Base-by-base conservation (phyloP, 2,888 invertebrate genomes). In the Bugulina stolonifera region DNA sequence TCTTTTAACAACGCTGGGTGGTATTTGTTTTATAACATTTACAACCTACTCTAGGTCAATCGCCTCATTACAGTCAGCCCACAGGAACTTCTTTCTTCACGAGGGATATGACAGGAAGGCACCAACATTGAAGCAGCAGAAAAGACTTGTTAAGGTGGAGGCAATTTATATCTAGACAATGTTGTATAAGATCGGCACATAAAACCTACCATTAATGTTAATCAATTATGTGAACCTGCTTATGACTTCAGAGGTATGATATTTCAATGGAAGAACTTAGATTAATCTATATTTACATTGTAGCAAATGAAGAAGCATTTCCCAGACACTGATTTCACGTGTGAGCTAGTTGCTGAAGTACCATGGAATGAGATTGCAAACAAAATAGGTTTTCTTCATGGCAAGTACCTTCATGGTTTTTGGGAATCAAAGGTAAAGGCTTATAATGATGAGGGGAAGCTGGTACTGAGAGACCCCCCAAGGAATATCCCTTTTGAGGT, bases 31-130 rank as follows among this genome's bases (percentile, higher is more conserved):
- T n/a, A n/a, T n/a, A n/a, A n/a, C n/a, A n/a, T n/a, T n/a, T n/a
- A n/a, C n/a, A n/a, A n/a, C n/a, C n/a, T n/a, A n/a, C n/a, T 64
- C 5, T 34, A 64, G 64, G 64, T 64, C 64, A 14, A 14, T 32
- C 1, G 64, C n/a, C 2, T 64, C 64, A 5, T 10, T 64, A 22
- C 64, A 64, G 32, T 64, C 64, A 32, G 64, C 64, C n/a, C 64
- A 64, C 64, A 64, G 64, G 32, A 64, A 64, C 32, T 64, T 64
- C 64, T 64, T 64, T 27, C 64, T 64, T 10, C 64, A 64, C 27
- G 64, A 64, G 32, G 64, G 64, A 29, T 64, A 64, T 32, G 34
- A 22, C 5, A 64, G 64, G 34, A 25, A 29, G 3, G 25, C 64
- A 14, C 64, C 64, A 18, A 64, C 64, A 14, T 5, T 5, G 5